These are phyloP conservation scores for Crypturellus tataupa DNA, from an alignment of 2,797 vertebrate species.

Conservation along the genomic window DNA sequence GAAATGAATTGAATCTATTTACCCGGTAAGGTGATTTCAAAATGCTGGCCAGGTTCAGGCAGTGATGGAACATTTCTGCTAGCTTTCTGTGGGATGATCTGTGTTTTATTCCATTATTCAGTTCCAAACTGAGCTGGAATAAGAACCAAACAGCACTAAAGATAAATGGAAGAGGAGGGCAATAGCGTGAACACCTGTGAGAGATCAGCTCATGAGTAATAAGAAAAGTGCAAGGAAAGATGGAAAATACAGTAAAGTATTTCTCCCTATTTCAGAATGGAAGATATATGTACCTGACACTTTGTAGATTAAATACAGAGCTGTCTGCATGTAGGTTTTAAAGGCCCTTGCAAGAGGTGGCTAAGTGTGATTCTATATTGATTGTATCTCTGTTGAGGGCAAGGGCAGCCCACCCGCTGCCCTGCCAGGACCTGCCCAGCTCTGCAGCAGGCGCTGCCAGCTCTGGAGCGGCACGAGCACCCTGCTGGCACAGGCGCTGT, in stretches of 20 bases:
- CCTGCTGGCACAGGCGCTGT: neutral
- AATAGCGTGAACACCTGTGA: neutral
- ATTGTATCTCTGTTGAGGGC: neutral
- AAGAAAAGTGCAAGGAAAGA: neutral
- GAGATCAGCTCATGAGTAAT: neutral
- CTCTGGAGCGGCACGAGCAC: neutral
- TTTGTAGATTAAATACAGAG: neutral
- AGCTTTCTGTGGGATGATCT: neutral
- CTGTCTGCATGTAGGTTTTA: neutral
- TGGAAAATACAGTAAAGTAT: neutral
- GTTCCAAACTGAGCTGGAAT: neutral
- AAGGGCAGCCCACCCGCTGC: neutral
- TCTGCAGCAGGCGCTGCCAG: neutral
- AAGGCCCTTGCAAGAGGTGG: neutral
- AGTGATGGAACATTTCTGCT: neutral
- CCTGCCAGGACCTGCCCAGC: neutral
- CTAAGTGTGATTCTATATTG: neutral
- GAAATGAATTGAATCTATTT: neutral
- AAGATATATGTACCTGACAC: neutral
- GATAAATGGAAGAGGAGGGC: neutral
- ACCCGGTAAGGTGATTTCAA: neutral
- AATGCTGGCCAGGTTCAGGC: neutral
- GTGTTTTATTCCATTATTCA: neutral
- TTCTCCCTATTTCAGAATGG: neutral
- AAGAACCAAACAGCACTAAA: neutral